Base-by-base conservation (phyloP, 1,140 invertebrate genomes). In the Bombus waltoni region DNA sequence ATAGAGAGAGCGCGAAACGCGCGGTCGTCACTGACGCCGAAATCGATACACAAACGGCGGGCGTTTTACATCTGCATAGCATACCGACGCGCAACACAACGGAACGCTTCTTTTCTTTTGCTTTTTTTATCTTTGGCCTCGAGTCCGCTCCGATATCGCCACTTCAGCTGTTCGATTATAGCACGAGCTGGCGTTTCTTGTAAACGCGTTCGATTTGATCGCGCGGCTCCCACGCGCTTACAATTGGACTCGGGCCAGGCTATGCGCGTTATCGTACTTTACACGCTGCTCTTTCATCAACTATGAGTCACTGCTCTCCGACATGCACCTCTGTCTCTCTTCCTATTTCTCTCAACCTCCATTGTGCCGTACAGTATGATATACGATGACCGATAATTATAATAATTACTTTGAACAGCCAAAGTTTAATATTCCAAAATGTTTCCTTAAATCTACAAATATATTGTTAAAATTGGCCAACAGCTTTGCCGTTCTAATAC, bases 241-340 rank as follows among this genome's bases (percentile, higher is more conserved):
- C 66, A 89, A 89, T 80, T 90, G 89, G 89, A 90, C 47, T 32
- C 53, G 40, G 32, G 89, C 89, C 89, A 90, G 78, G 13, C 59
- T 85, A 81, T 81, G 71, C 65, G 74, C 68, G 53, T 78, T 81
- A 53, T 75, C 75, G 57, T 62, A 42, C 79, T 87, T 89, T 85
- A 87, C 78, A 83, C 79, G 76, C 72, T 77, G 53, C 74, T 66
- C 89, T 85, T 79, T 81, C 79, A 68, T 90, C 86, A 42, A 42
- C 62, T 85, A 74, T 82, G 82, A 90, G 85, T 87, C 77, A 89
- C 77, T 38, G 35, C 53, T 10, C n/a, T 68, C 3, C 25, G n/a
- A 8, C 70, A 10, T 25, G 18, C 32, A 1, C 40, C 8, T 32
- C 35, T 85, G 32, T 22, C 28, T 44, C 18, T 70, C 5, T 53